Conservation (phyloP, 1,140 invertebrate genomes). For the Caerostris extrusa region DNA sequence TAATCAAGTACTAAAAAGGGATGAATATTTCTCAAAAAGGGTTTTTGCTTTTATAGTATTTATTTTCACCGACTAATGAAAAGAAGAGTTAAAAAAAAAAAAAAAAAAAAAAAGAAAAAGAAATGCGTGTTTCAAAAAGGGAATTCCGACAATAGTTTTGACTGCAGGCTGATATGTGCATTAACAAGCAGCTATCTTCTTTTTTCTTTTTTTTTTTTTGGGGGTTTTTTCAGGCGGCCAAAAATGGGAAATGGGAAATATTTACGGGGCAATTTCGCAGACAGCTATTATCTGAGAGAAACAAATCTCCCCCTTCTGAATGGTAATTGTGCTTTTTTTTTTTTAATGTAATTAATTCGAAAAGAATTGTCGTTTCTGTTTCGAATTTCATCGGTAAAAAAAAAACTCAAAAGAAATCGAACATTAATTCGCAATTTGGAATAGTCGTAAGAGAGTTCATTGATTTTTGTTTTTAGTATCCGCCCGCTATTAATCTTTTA, state of each 20-base stretch:
- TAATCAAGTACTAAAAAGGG: constrained; percentile 31
- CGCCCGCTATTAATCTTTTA: no score
- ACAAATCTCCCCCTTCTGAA: constrained; percentile 30
- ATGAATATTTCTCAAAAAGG: constrained; percentile 30
- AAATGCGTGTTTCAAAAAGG: no score
- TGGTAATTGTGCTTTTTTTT: background rate
- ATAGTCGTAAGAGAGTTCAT: no score
- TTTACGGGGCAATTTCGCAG: constrained; percentile 45
- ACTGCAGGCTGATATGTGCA: background rate
- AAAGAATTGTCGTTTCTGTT: background rate
- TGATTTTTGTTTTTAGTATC: no score
- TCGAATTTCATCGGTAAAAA: background rate
- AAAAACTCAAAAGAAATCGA: background rate
- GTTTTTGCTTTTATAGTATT: constrained; percentile 1
- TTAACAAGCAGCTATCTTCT: constrained; percentile 9
- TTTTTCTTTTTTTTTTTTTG: background rate
- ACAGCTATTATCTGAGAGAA: constrained; percentile 37
- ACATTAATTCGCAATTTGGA: no score
- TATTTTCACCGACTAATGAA: constrained; percentile 18
- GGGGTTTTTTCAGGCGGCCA: background rate
- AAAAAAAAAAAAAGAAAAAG: no score
- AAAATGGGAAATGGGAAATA: constrained; percentile 6
- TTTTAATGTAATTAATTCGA: constrained; percentile 35
- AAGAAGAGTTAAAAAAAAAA: background rate
- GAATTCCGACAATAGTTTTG: background rate